Base-by-base conservation (phyloP, 2,113 vertebrate species). In the Pelvicachromis taeniatus region DNA sequence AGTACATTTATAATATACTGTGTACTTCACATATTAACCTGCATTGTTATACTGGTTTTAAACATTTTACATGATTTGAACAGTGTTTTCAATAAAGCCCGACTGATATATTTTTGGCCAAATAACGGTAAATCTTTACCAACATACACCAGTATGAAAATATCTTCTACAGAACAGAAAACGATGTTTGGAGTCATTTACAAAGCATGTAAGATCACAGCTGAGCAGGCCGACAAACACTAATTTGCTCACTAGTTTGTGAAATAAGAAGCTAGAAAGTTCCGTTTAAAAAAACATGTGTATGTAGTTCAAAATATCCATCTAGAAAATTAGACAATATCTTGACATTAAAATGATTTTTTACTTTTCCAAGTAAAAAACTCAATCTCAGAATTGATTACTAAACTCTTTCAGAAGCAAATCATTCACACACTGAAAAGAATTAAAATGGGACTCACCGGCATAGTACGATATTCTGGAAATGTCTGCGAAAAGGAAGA, bases 381-480 rank as follows among this genome's bases (percentile, higher is more conserved):
- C 7, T 52, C 48, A 19, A 52, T 52, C 50, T 52, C 45, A 29
- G 35, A 42, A 9, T 52, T 12, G 9, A 33, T 19, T 52, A 11
- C 45, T 52, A 33, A 75, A 75, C 11, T 13, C 6, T 38, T 38
- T 38, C 10, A 54, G n/a, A 54, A 10, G 9, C 45, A 31, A 50
- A 31, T 1, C 9, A 50, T 3, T 14, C 14, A 16, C 54, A 12
- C 29, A 53, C 38, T 56, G 19, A 31, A 77, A 56, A 61, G 3
- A 73, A 19, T 38, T 56, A 21, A 63, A 19, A 53, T 10, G 77
- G 26, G 77, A 93, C 97, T 97, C 94, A 98, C 97, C 97, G 94
- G 96, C 77, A 87, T 96, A 96, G 95, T 96, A 95, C 59, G 95
- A 93, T 95, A 96, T 96, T 91, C 96, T 96, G 91, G 96, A 96